Percentiles rank a stretch among this genome's conserved stretches.
Evolutionary conservation across 2,113 vertebrate genomes (phyloP).

Genomic region (Montifringilla adamsi): DNA sequence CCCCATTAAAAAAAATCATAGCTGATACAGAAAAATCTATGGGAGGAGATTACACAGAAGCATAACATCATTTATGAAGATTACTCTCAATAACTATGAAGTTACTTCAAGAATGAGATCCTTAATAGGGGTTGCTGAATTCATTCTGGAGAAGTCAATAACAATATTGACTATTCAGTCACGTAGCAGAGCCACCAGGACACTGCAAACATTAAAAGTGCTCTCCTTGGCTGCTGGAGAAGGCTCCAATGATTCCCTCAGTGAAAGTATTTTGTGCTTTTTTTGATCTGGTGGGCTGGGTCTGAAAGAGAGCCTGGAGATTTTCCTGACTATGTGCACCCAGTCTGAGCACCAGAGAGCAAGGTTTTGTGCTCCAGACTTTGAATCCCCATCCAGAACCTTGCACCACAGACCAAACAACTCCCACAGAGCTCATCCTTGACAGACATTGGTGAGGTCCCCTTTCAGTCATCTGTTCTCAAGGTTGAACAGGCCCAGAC

Average conservation of each 20-base stretch:
- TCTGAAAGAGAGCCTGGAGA: neutral
- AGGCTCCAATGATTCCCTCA: neutral
- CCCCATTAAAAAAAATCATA: neutral
- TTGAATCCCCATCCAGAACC: neutral
- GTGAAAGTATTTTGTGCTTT: neutral
- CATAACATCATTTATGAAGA: neutral
- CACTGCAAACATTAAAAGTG: neutral
- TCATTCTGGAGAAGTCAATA: neutral
- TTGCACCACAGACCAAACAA: neutral
- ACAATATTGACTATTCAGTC: neutral
- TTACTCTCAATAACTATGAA: conserved; percentile 3
- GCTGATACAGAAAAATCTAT: neutral
- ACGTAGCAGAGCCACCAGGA: neutral
- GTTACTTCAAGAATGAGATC: neutral
- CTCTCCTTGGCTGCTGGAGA: neutral
- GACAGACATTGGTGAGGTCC: neutral
- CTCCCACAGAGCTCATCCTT: neutral
- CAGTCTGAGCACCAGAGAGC: neutral
- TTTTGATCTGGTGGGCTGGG: neutral
- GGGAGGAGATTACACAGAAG: neutral
- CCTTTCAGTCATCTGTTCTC: neutral
- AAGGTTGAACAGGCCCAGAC: neutral
- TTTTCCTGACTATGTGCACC: neutral
- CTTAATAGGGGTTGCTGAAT: neutral
- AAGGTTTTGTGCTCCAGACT: neutral